A percentile compares a stretch with the other conserved stretches of the same genome.
Evolutionary conservation across 1,140 invertebrate species (phyloP).

Genomic region (Brevipalpus yothersi): DNA sequence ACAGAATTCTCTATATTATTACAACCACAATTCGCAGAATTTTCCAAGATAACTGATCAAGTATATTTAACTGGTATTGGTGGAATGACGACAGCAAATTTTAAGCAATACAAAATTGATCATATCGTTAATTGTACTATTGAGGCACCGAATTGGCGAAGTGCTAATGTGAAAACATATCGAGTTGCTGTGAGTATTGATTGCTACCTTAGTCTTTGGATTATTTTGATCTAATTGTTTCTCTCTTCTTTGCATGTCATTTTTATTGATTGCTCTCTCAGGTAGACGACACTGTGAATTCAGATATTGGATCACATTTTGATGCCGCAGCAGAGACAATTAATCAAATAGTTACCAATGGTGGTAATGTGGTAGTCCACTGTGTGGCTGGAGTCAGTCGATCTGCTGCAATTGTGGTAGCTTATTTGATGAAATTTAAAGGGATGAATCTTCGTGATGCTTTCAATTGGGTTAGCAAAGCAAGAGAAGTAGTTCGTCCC

Average conservation of each 20-base stretch:
- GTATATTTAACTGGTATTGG: constrained; percentile 2
- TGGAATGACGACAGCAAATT: constrained; percentile 4
- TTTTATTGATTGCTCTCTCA: not conserved
- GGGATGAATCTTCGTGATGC: constrained; percentile 47
- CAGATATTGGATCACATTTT: constrained; percentile 1
- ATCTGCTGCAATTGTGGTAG: constrained; percentile 55
- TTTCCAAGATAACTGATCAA: constrained; percentile 1
- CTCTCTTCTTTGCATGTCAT: too few relatives aligned
- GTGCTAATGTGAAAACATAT: not conserved
- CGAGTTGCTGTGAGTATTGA: constrained; percentile 1
- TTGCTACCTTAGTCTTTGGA: not conserved
- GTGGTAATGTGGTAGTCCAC: constrained; percentile 34
- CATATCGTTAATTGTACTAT: constrained; percentile 1
- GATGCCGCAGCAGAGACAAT: constrained; percentile 5
- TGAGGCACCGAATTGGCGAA: not conserved
- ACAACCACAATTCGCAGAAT: not conserved
- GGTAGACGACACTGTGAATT: not conserved
- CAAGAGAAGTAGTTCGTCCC: constrained; percentile 1
- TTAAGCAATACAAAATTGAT: constrained; percentile 1
- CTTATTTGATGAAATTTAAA: constrained; percentile 62
- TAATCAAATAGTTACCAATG: not conserved
- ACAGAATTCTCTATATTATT: not conserved
- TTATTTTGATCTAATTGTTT: not conserved
- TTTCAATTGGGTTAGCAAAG: constrained; percentile 17
- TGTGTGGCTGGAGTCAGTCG: constrained; percentile 69